phyloP scores from a whole-genome alignment of 2,113 vertebrate species.

The Potamarius usumacintae region DNA sequence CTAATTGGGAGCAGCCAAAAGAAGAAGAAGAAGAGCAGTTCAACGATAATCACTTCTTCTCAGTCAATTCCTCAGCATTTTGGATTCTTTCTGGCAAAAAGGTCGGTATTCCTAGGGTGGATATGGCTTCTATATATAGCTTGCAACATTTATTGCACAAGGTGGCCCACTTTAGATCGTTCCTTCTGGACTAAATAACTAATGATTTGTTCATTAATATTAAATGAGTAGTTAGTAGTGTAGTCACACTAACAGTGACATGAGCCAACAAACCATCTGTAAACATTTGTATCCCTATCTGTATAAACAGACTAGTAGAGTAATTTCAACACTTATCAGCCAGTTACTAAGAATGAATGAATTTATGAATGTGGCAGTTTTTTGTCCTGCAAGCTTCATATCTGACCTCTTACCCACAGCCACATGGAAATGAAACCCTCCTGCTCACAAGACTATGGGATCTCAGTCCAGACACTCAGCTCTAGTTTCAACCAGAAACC shows the following conservation, averaged over 20 bases:
- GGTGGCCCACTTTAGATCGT: no score
- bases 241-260: background rate
- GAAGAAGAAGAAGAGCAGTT: no score
- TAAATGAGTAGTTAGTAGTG: background rate
- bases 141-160: no score
- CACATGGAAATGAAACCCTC: background rate
- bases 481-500: background rate
- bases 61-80: no score
- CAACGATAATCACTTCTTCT: no score
- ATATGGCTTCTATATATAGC: no score
- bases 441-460: background rate
- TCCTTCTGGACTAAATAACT: background rate
- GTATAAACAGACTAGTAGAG: background rate
- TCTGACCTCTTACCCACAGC: background rate
- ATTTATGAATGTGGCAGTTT: background rate
- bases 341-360: background rate
- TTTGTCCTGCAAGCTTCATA: background rate
- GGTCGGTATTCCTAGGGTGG: no score
- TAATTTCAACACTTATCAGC: background rate
- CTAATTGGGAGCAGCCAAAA: no score
- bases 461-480: background rate
- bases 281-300: background rate
- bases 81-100: no score
- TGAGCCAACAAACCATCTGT: background rate
- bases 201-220: background rate